Base-by-base conservation (phyloP, 2,797 vertebrate genomes). In the Danio jaintianensis region DNA sequence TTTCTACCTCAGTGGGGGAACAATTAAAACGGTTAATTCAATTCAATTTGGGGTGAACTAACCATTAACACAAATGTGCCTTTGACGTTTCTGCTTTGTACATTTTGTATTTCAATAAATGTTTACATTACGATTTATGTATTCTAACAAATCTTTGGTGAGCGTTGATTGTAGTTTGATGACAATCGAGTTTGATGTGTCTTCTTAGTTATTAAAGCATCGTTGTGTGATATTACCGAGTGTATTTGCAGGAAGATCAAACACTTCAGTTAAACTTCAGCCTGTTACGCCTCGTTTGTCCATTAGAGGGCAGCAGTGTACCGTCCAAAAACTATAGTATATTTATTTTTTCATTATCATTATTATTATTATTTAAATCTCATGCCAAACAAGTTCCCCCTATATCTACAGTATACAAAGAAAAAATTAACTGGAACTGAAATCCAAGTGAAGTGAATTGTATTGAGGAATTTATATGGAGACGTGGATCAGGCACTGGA, bases 401-500 rank as follows among this genome's bases (percentile, higher is more conserved):
- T 20, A 18, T 8, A 64, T 15, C 42, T 10, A 4, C n/a, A 4
- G 29, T 29, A 29, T 29, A 29, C 29, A 29, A 29, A 29, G 29
- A 29, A 29, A 29, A 29, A 29, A 1, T 29, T 1, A 29, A 29
- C 29, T 29, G 3, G 29, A 48, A 22, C 6, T 29, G 29, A 43
- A 42, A 62, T 22, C 40, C 52, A 47, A 11, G 22, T 62, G 20
- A 80, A 36, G 29, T 42, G 2, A 75, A 47, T 42, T 10, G 8
- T 47, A 15, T 8, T 11, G 8, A 56, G 6, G 62, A 42, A 74
- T 29, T 29, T 59, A 16, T 16, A 47, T 53, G 52, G 18, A 42
- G 18, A 76, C 3, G 67, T 68, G 40, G 55, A 72, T 75, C 72
- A 72, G 74, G 50, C 38, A 71, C 56, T 50, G 64, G 11, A 83